These are phyloP conservation scores for Maccullochella peelii DNA, from an alignment of 2,113 vertebrate species.

Conservation along the genomic window DNA sequence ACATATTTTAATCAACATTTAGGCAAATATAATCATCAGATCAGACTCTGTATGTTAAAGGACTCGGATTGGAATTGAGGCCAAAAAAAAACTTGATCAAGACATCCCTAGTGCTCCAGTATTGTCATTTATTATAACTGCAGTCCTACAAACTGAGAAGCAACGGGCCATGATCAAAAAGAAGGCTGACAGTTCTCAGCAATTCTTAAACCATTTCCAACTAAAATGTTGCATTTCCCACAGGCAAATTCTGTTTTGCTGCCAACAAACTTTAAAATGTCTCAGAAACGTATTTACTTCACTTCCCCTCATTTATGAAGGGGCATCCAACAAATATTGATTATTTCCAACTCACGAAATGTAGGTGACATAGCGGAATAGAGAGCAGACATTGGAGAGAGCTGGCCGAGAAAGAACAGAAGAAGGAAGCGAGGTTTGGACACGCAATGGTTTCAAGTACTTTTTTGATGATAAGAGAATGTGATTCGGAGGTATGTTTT, in stretches of 20 bases:
- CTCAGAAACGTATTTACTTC: not conserved
- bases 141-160: not conserved
- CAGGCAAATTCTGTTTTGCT: not conserved
- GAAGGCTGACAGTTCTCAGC: not conserved
- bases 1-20: not conserved
- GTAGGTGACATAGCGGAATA: not conserved
- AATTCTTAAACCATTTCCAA: not conserved
- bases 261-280: not conserved
- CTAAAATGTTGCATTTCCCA: not conserved
- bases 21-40: not conserved
- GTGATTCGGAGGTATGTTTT: conserved; percentile 50
- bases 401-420: not conserved
- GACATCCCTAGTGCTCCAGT: not conserved
- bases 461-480: conserved; percentile 60
- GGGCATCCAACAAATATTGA: not conserved
- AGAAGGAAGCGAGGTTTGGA: conserved; percentile 14
- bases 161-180: not conserved
- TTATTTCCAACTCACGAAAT: not conserved
- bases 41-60: no score
- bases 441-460: conserved; percentile 43
- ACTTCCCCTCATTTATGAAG: not conserved
- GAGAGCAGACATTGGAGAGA: not conserved
- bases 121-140: not conserved
- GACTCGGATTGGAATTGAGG: not conserved
- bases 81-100: not conserved